Percentiles rank a stretch among this genome's conserved stretches.
Conservation (phyloP, 2,797 vertebrate species). For the Champsocephalus esox region DNA sequence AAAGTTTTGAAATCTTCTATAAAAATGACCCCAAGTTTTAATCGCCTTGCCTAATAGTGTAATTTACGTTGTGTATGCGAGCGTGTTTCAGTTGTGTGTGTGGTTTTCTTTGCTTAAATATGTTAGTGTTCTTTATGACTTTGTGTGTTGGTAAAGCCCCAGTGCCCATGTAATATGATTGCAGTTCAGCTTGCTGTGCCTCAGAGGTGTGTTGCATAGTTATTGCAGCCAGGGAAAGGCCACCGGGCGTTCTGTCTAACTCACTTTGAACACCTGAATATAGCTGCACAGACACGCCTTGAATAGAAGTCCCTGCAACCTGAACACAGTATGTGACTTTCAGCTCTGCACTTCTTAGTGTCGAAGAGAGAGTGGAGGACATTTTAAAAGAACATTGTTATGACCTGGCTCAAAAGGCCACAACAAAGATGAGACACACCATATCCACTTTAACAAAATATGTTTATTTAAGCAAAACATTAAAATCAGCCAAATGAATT, state of each 20-base stretch:
- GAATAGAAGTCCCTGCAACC: conserved; percentile 36
- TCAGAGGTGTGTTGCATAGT: conserved; percentile 56
- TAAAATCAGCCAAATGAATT: too few species aligned
- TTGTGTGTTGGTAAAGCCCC: conserved; percentile 47
- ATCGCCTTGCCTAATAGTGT: conserved; percentile 7
- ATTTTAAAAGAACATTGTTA: not conserved
- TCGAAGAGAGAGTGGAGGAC: not conserved
- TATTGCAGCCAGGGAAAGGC: conserved; percentile 73
- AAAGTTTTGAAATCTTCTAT: not conserved
- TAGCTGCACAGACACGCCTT: conserved; percentile 50
- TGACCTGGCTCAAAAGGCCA: too few species aligned
- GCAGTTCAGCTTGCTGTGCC: conserved; percentile 56
- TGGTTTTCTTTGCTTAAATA: conserved; percentile 26
- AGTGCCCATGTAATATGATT: conserved; percentile 61
- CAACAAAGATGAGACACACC: too few species aligned
- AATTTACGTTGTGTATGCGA: conserved; percentile 11
- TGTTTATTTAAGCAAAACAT: too few species aligned
- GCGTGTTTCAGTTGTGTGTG: not conserved
- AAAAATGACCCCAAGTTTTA: not conserved
- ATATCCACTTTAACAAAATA: too few species aligned
- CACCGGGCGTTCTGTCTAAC: conserved; percentile 61
- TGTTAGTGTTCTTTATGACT: conserved; percentile 32
- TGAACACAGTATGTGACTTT: conserved; percentile 46
- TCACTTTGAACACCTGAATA: conserved; percentile 69
- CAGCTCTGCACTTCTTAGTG: conserved; percentile 38